Evolutionary conservation across 2,888 invertebrate genomes (phyloP), one percentile per base, ranked within the genome.

Genomic region (Acanthococcus lagerstroemiae): DNA sequence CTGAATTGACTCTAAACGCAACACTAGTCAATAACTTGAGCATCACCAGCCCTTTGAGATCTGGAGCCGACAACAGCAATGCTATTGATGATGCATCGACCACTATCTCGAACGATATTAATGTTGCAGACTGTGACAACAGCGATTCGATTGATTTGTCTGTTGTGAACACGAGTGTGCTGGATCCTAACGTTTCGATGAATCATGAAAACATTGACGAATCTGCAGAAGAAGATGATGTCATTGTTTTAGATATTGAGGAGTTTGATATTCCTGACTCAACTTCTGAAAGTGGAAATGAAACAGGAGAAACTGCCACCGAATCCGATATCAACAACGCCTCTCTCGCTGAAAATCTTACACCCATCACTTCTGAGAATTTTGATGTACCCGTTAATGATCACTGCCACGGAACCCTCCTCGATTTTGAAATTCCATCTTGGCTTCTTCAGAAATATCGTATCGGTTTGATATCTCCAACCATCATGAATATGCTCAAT

Each of bases 401-500:
- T 37, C 37, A 37, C 12, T 37, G n/a, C 37, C n/a, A 9, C 2
- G 52, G 24, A 2, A 15, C 52, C 6, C 9, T 15, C 24, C 52
- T 52, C 2, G 19, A 19, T 22, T 24, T 12, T 3, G 12, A 22
- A 52, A 9, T 80, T 67, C 85, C 87, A 0, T 73, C 77, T 4
- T 88, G 88, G 86, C 84, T 90, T 73, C 74, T 82, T 2, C 76
- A 82, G 37, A 81, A 82, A 68, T 83, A 86, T 67, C 79, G 82
- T 48, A 76, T 76, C 3, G 85, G 83, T 25, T 72, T 77, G 48
- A 81, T 87, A 69, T 84, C 89, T 0, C 78, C 84, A 7, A 79
- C 81, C 67, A 83, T 87, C 71, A 81, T 89, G 25, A 86, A 90
- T 73, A 79, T 90, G 17, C 76, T 83, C 66, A 80, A 81, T n/a